Percentiles rank a stretch among this genome's conserved stretches.
Evolutionary conservation across 2,797 vertebrate genomes (phyloP).

Genomic region (Myotis pilosus): DNA sequence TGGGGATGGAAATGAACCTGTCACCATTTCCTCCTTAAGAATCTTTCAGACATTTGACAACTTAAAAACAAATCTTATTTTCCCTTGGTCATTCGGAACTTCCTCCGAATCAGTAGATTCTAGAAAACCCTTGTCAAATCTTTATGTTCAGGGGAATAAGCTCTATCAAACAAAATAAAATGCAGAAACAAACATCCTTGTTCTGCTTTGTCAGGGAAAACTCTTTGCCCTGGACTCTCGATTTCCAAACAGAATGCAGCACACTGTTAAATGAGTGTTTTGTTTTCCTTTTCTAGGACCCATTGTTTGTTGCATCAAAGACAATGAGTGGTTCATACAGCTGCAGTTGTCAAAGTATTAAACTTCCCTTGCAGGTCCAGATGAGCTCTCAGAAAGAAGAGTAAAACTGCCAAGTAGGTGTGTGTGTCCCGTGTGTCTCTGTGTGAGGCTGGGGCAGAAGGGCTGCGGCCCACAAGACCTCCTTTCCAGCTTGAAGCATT

Average conservation of each 20-base stretch:
- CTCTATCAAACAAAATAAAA: neutral
- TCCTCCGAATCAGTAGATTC: neutral
- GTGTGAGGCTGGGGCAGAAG: rapidly evolving
- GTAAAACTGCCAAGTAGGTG: constrained; percentile 8
- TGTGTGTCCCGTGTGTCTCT: neutral
- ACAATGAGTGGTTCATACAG: constrained; percentile 71
- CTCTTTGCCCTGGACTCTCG: neutral
- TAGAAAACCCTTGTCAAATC: neutral
- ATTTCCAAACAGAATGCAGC: constrained; percentile 60
- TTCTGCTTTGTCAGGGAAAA: neutral
- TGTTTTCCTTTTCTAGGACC: constrained; percentile 68
- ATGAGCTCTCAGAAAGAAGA: constrained; percentile 58
- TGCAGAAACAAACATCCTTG: neutral
- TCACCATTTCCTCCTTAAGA: neutral
- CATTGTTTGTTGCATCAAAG: constrained; percentile 63
- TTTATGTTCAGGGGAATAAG: neutral
- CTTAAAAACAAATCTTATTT: neutral
- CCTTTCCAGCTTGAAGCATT: constrained; percentile 64
- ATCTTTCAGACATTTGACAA: neutral
- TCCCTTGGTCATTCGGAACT: neutral
- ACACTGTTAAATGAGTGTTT: constrained; percentile 3
- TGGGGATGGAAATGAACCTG: neutral
- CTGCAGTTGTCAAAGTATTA: constrained; percentile 53
- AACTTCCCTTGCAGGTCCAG: constrained; percentile 38
- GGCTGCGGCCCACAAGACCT: rapidly evolving